Conservation (phyloP, 2,797 vertebrate genomes). For the Rhinogobio ventralis region DNA sequence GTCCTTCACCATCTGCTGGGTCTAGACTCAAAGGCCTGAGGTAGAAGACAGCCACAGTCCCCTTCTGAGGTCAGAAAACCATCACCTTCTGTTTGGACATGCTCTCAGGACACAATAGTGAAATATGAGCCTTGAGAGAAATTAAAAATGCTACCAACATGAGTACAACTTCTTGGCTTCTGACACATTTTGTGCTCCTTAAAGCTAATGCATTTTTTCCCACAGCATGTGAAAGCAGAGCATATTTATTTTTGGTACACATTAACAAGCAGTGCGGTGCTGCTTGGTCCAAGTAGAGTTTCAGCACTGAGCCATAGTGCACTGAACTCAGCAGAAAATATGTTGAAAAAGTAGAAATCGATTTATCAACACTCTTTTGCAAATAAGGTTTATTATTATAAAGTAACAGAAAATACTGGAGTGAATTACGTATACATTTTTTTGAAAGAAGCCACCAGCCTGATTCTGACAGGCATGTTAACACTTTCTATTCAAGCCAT, state of each 20-base stretch:
- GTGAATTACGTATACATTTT: not conserved
- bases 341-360: not conserved
- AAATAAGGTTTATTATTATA: not conserved
- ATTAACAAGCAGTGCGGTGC: not conserved
- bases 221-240: not conserved
- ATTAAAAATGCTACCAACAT: not conserved
- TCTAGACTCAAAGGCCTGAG: slow-evolving; percentile 5
- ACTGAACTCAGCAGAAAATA: not conserved
- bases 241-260: not conserved
- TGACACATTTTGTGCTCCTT: not conserved
- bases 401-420: not conserved
- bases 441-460: not conserved
- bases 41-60: not conserved
- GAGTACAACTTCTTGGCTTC: not conserved
- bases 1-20: slow-evolving; percentile 49
- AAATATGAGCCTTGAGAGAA: not conserved
- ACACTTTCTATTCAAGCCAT: not conserved
- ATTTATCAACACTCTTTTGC: not conserved
- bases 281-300: not conserved
- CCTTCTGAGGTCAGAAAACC: slow-evolving; percentile 6
- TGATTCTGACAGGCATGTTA: not conserved
- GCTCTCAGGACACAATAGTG: not conserved
- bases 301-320: not conserved
- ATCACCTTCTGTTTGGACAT: slow-evolving; percentile 45
- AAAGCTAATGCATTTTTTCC: not conserved